These are phyloP conservation scores for Nautilus pompilius DNA, from an alignment of 1,140 invertebrate species.

Conservation along the genomic window DNA sequence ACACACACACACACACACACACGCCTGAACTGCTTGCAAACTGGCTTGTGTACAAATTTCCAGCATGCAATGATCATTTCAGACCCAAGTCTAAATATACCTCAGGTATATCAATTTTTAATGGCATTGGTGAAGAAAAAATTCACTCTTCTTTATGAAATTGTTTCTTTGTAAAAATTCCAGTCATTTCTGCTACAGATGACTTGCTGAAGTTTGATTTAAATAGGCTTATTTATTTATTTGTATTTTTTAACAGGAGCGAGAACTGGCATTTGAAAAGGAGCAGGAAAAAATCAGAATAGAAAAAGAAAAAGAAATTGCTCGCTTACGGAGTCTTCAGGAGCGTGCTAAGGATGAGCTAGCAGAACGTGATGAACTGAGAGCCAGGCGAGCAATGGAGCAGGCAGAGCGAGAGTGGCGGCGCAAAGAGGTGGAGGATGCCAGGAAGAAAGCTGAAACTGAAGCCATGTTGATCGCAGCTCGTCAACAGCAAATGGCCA, in stretches of 20 bases:
- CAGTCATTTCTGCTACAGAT: no score
- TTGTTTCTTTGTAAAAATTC: no score
- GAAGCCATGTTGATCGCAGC: conserved; percentile 51
- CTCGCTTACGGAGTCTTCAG: conserved; percentile 48
- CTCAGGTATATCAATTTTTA: no score
- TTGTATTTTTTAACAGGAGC: conserved; percentile 42
- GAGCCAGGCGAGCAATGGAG: conserved; percentile 55
- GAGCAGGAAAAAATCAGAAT: conserved; percentile 52
- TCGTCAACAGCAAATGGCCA: conserved; percentile 46
- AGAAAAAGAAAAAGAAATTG: conserved; percentile 56
- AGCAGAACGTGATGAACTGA: conserved; percentile 52
- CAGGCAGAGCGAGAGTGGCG: conserved; percentile 55
- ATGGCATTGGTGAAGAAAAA: no score
- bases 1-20: no score
- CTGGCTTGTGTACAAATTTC: no score
- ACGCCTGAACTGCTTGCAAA: no score
- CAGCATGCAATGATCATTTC: no score
- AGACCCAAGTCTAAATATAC: no score
- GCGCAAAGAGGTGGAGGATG: conserved; percentile 51
- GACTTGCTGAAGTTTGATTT: no score
- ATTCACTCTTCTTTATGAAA: no score
- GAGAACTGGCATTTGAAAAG: conserved; percentile 52
- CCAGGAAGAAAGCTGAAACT: conserved; percentile 46
- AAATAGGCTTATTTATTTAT: no score
- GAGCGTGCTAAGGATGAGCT: conserved; percentile 54